Base-by-base conservation (phyloP, 1,140 invertebrate genomes). In the Teleopsis dalmanni region DNA sequence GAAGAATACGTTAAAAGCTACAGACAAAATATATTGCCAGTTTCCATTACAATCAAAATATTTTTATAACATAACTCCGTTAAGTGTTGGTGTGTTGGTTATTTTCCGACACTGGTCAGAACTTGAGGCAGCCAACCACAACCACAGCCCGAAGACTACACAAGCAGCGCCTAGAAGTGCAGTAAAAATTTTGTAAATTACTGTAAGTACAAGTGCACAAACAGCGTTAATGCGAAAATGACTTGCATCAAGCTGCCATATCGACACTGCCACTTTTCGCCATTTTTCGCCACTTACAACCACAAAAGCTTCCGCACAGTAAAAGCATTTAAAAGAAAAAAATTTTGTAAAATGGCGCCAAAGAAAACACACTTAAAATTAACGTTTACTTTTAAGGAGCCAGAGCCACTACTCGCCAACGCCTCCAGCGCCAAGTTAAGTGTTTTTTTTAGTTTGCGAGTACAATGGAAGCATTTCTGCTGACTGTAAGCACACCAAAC, bases 391-490 rank as follows among this genome's bases (percentile, higher is more conserved):
- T 27, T n/a, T n/a, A n/a, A n/a, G n/a, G n/a, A n/a, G 10, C 26
- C 9, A 31, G 18, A 9, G 8, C 27, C 9, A 31, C 8, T 19
- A 23, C 16, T 43, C 54, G 60, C 41, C 26, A 36, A 38, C 31
- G 54, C 49, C 35, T 25, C 43, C 44, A 59, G 55, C 55, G 54
- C 56, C 53, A 62, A 58, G 62, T 65, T 62, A 65, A 65, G 62
- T 65, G 62, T 65, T 65, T 65, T 62, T 65, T 62, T 60, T 60
- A 58, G 57, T 65, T 62, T n/a, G n/a, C n/a, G n/a, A n/a, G n/a
- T n/a, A 60, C 60, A 61, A 58, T 62, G 59, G 61, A 64, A 64
- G 58, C 56, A 64, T 64, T 64, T 64, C 61, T 63, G 59, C 59
- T 59, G n/a, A 46, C 29, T 14, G 11, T 29, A 35, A 23, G 31